Base-by-base conservation (phyloP, 1,140 invertebrate species). In the Drosophila simulans region DNA sequence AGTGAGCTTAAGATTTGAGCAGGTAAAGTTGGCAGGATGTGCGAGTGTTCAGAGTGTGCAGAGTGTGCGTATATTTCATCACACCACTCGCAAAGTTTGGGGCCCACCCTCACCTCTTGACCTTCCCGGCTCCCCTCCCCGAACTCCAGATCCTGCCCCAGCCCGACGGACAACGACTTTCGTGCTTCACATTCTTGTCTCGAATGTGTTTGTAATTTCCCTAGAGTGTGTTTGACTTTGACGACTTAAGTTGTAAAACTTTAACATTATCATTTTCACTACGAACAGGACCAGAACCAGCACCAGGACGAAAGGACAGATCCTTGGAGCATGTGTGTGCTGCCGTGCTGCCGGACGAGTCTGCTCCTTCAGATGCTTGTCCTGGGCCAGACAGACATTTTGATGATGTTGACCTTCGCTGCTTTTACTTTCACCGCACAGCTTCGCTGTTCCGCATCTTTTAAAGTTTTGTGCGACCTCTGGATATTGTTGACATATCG, bases 171-270 rank as follows among this genome's bases (percentile, higher is more conserved):
- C 60, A 58, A 56, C 64, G 64, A 48, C 51, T 56, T 68, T 70
- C 43, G 72, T 66, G 48, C 45, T 73, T 63, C 80, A 69, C 70
- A 83, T 82, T 81, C 77, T 77, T 77, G 88, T 80, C 75, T 84
- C 75, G 89, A 91, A 91, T 91, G 86, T 80, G 90, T 91, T 91
- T 91, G 90, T 91, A 91, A 91, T 91, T 91, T 91, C 90, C 90
- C 90, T 60, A 85, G 90, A 91, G 90, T 91, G 90, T 91, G 90
- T 91, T 91, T 91, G 90, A 91, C 90, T 91, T 91, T 91, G 90
- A 91, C 90, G 90, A 91, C 90, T 91, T 91, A 91, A 91, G 90
- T 91, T 91, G 90, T 91, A 91, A 91, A 91, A 91, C 90, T 91
- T 91, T 82, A 91, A 91, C 86, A 91, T 91, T 91, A 91, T 91